Percentiles rank a stretch among this genome's conserved stretches.
phyloP scores from a whole-genome alignment of 2,113 vertebrate species.

The Steatornis caripensis region DNA sequence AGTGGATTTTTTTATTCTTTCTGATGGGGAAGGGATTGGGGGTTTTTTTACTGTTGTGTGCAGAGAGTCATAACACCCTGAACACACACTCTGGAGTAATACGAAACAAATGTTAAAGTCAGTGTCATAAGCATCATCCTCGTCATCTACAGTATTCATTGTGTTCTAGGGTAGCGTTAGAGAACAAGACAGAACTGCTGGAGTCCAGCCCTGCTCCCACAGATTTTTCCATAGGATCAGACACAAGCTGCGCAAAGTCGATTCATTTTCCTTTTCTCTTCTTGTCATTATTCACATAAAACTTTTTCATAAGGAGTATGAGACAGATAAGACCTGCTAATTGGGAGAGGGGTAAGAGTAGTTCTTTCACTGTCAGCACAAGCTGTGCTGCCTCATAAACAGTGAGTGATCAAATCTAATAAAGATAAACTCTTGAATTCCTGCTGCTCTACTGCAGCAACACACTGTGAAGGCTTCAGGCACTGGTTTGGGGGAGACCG shows the following conservation, averaged over 20 bases:
- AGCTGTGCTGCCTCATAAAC: slow-evolving; percentile 50
- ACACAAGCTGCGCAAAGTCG: not conserved
- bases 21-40: not conserved
- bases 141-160: not conserved
- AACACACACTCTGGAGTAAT: not conserved
- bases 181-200: not conserved
- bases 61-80: not conserved
- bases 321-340: slow-evolving; percentile 9
- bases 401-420: slow-evolving; percentile 24
- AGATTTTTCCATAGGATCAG: not conserved
- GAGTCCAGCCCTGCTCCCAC: not conserved
- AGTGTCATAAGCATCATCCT: not conserved
- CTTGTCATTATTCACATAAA: slow-evolving; percentile 40
- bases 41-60: not conserved
- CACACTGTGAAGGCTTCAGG: slow-evolving; percentile 10
- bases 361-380: slow-evolving; percentile 26
- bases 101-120: not conserved
- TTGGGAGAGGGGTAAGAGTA: not conserved
- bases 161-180: not conserved
- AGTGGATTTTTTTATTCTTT: not conserved
- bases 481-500: not conserved
- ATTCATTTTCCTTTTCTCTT: slow-evolving; percentile 19
- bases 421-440: slow-evolving; percentile 31
- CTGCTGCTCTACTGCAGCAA: slow-evolving; percentile 1
- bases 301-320: not conserved